phyloP scores from a whole-genome alignment of 2,888 invertebrate species.

The Anodontia alba region DNA sequence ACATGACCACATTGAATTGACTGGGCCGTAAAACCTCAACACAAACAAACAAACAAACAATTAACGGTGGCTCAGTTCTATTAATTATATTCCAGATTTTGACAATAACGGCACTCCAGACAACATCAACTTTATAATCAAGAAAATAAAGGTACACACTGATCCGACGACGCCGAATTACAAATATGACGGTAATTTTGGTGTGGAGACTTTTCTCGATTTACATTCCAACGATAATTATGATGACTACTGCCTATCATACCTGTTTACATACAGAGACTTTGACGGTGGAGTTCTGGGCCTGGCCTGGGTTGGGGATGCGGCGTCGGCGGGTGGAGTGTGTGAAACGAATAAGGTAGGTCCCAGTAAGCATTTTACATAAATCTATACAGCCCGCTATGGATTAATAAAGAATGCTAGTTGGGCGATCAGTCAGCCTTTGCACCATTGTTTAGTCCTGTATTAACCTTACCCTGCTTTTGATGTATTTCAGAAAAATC shows the following conservation, averaged over 20 bases:
- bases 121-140: constrained; percentile 98
- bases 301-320: constrained; percentile 98
- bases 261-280: constrained; percentile 98
- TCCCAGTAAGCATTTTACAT: too few relatives aligned
- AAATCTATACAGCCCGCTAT: not conserved
- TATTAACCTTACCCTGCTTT: too few relatives aligned
- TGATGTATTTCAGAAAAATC: too few relatives aligned
- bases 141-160: constrained; percentile 97
- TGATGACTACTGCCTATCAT: constrained; percentile 98
- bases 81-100: constrained; percentile 92
- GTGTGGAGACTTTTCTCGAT: constrained; percentile 78
- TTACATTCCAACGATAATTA: constrained; percentile 96
- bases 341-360: constrained; percentile 93
- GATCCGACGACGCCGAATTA: constrained; percentile 94
- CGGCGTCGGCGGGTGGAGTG: constrained; percentile 93
- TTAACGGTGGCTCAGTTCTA: too few relatives aligned
- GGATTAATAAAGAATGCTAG: too few relatives aligned
- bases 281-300: constrained; percentile 99
- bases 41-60: too few relatives aligned
- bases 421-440: too few relatives aligned
- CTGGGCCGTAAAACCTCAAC: too few relatives aligned
- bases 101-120: constrained; percentile 96
- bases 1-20: too few relatives aligned
- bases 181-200: constrained; percentile 87
- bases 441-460: too few relatives aligned